Evolutionary conservation across 2,888 invertebrate genomes (phyloP), one percentile per base, ranked within the genome.

Genomic region (Acrobeloides nanus): DNA sequence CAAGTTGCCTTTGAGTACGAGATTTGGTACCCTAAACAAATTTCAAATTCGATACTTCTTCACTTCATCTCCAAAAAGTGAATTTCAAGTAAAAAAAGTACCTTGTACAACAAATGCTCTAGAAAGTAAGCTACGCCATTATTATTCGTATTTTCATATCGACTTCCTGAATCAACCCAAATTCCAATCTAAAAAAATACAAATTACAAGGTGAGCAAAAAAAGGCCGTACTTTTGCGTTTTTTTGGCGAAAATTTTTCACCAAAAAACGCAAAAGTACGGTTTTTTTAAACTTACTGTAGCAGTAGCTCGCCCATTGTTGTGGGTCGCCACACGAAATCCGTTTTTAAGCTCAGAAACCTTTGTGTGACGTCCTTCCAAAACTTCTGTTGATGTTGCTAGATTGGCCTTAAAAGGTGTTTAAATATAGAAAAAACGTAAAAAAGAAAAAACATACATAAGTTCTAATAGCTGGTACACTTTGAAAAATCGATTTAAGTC

Each of bases 61-160:
- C n/a, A n/a, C n/a, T n/a, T n/a, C n/a, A n/a, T n/a, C n/a, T n/a
- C n/a, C n/a, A n/a, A n/a, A n/a, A n/a, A n/a, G n/a, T n/a, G n/a
- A 35, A 35, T 10, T 12, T 35, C 1, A 44, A 20, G 31, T 3
- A 29, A 49, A 38, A n/a, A 1, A 18, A 8, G 15, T 38, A 61
- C 84, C 79, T 85, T 87, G 79, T 97, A 97, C 48, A 92, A 89
- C 92, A 99, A 93, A 77, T 97, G 95, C 79, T 97, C 97, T 75
- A 97, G 82, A 74, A 97, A 95, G 76, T 95, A 93, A 10, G 97
- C 95, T 7, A 92, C 92, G 53, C 97, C 97, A 80, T 97, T 99
- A 76, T 89, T 97, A 65, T 84, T 81, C 43, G 85, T 84, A 56
- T 80, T 85, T 78, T 97, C 97, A 74, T 87, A 95, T 65, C 97